Percentiles rank a stretch among this genome's conserved stretches.
Evolutionary conservation across 2,888 invertebrate genomes (phyloP).

Genomic region (Harpagoxenus sublaevis): DNA sequence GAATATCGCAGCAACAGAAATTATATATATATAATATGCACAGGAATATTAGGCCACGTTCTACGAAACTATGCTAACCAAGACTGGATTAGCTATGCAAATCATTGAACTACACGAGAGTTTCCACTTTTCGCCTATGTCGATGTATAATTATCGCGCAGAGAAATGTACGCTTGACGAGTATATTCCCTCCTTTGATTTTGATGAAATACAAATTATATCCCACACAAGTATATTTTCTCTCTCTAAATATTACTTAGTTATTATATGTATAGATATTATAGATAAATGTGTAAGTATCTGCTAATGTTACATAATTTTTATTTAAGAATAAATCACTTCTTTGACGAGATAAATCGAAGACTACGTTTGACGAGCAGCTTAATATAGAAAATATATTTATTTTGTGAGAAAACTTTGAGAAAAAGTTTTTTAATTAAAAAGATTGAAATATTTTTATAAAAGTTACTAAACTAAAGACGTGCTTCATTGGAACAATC

Average conservation of each 20-base stretch:
- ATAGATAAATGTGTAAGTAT: background rate
- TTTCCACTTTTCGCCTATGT: constrained; percentile 28
- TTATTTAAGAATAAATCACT: background rate
- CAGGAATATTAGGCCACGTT: constrained; percentile 40
- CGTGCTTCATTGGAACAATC: background rate
- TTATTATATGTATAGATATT: background rate
- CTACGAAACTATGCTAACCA: constrained; percentile 43
- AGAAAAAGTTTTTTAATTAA: constrained; percentile 24
- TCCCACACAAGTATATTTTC: background rate
- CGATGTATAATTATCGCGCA: constrained; percentile 32
- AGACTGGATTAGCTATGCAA: constrained; percentile 57
- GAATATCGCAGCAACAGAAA: constrained; percentile 54
- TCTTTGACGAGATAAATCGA: background rate
- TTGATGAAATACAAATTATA: constrained; percentile 10
- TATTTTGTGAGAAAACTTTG: background rate
- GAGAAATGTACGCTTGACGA: constrained; percentile 10
- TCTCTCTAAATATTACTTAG: background rate
- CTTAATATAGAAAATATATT: constrained; percentile 10
- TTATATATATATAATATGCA: background rate
- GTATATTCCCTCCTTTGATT: constrained; percentile 14
- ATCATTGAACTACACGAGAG: constrained; percentile 53
- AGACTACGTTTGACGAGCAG: background rate
- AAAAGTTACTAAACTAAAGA: background rate
- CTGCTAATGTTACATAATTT: background rate
- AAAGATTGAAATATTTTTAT: constrained; percentile 13